These are phyloP conservation scores for Callyntrura sp. DNA, from an alignment of 2,888 invertebrate genomes.

Conservation along the genomic window DNA sequence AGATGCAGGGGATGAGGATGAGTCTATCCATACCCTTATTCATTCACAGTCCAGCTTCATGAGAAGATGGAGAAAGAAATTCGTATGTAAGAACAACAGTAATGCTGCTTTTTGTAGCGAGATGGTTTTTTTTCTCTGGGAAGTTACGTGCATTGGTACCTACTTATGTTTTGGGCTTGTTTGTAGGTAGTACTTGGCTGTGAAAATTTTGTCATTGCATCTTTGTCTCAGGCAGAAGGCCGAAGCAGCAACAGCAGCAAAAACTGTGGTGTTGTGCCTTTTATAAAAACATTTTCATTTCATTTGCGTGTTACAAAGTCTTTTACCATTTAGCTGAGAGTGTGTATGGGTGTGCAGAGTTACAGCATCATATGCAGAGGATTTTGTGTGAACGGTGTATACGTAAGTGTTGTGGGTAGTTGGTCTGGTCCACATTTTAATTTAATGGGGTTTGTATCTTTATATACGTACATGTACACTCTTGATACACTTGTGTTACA, in stretches of 20 bases:
- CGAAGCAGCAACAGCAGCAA: not conserved
- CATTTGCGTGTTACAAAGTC: not conserved
- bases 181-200: not conserved
- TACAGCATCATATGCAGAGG: too few species aligned
- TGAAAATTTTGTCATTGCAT: conserved; percentile 42
- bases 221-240: conserved; percentile 18
- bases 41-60: conserved; percentile 66
- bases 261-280: not conserved
- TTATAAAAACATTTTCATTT: conserved; percentile 14
- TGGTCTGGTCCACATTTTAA: not conserved
- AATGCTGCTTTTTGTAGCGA: not conserved
- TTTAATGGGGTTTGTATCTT: not conserved
- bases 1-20: conserved; percentile 32
- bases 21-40: conserved; percentile 38
- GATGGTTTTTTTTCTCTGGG: not conserved
- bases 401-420: not conserved
- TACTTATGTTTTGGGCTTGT: not conserved
- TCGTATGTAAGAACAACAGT: not conserved
- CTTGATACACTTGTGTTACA: conserved; percentile 41
- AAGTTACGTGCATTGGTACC: not conserved
- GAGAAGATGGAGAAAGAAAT: conserved; percentile 57
- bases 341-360: not conserved
- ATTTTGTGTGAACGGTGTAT: too few species aligned
- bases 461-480: conserved; percentile 3
- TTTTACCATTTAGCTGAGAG: conserved; percentile 29